A percentile compares a stretch with the other conserved stretches of the same genome.
These are phyloP conservation scores for Leucophenga varia DNA, from an alignment of 1,140 invertebrate species.

Conservation along the genomic window DNA sequence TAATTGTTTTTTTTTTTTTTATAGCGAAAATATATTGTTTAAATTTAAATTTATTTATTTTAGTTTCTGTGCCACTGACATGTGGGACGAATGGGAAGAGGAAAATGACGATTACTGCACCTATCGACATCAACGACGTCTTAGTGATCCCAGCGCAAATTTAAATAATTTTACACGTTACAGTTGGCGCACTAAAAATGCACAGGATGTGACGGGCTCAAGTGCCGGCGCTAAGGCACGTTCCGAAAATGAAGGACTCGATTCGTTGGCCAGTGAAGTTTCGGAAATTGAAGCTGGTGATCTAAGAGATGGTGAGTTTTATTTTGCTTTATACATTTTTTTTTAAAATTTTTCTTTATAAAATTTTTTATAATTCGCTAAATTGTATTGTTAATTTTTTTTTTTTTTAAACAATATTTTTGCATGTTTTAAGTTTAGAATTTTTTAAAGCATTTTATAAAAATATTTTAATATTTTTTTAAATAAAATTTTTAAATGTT, in stretches of 20 bases:
- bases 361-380: neutral
- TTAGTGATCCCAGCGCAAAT: constrained; percentile 93
- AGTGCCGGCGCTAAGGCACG: constrained; percentile 68
- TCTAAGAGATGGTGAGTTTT: constrained; percentile 80
- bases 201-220: constrained; percentile 56
- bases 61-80: constrained; percentile 72
- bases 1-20: neutral
- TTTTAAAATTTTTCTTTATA: neutral
- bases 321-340: neutral
- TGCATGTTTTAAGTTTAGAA: no score
- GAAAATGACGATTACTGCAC: constrained; percentile 83
- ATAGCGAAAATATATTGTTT: neutral
- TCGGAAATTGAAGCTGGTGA: constrained; percentile 93
- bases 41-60: constrained; percentile 1
- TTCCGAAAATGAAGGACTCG: constrained; percentile 88
- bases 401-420: no score
- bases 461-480: neutral
- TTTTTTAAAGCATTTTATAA: neutral
- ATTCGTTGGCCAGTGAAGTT: constrained; percentile 76
- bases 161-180: constrained; percentile 86
- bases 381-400: neutral
- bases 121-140: constrained; percentile 77
- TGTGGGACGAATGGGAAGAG: constrained; percentile 87
- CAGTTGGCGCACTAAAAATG: constrained; percentile 71
- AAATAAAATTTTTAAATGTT: neutral